Percentiles rank a stretch among this genome's conserved stretches.
These are phyloP conservation scores for Congeria kusceri DNA, from an alignment of 2,888 invertebrate species.

Conservation along the genomic window DNA sequence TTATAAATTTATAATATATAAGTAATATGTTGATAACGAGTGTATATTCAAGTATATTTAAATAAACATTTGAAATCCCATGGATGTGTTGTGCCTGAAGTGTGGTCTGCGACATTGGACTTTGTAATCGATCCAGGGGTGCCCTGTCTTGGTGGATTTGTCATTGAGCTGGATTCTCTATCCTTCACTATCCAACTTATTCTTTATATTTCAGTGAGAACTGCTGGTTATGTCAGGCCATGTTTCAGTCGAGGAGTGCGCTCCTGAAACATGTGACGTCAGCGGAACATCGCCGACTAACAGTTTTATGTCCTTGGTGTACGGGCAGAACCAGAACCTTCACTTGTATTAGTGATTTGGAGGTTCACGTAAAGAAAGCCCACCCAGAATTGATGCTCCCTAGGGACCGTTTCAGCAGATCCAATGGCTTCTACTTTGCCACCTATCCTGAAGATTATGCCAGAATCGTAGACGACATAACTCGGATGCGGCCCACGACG, in stretches of 20 bases:
- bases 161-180: not conserved
- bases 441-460: constrained; percentile 27
- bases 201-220: constrained; percentile 18
- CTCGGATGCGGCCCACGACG: constrained; percentile 13
- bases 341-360: constrained; percentile 27
- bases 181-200: not conserved
- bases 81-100: too few species aligned
- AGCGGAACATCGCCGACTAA: not conserved
- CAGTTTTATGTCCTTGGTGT: constrained; percentile 32
- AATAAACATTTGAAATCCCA: not conserved
- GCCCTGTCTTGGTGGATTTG: too few species aligned
- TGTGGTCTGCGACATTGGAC: too few species aligned
- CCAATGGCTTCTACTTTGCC: constrained; percentile 32
- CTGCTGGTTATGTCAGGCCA: constrained; percentile 17
- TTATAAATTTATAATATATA: not conserved
- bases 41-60: not conserved
- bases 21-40: too few species aligned
- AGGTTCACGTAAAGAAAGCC: constrained; percentile 8
- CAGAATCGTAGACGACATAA: constrained; percentile 12
- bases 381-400: constrained; percentile 8
- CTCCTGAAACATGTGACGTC: constrained; percentile 9
- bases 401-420: constrained; percentile 5
- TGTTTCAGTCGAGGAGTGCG: not conserved
- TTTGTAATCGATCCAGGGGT: too few species aligned
- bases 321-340: constrained; percentile 11